Evolutionary conservation across 2,797 vertebrate genomes (phyloP).

Genomic region (Takifugu rubripes): DNA sequence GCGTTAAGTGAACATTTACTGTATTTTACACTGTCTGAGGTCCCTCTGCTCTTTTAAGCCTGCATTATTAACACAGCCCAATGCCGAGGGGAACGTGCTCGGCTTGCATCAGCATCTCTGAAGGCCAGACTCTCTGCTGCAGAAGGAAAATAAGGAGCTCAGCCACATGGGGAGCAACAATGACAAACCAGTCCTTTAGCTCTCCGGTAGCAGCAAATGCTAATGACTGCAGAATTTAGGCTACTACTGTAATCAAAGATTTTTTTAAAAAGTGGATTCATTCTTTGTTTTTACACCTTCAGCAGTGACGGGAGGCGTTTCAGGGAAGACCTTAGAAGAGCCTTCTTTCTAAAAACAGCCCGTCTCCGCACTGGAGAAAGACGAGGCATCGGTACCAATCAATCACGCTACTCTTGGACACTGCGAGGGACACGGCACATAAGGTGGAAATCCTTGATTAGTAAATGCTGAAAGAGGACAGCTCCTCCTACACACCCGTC

Average conservation of each 20-base stretch:
- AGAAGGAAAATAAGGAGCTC: slow-evolving; percentile 28
- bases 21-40: slow-evolving; percentile 11
- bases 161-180: slow-evolving; percentile 12
- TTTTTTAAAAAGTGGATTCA: slow-evolving; percentile 1
- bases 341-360: slow-evolving; percentile 29
- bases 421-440: slow-evolving; percentile 41
- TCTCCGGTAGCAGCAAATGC: slow-evolving; percentile 26
- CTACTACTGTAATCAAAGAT: slow-evolving; percentile 27
- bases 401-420: slow-evolving; percentile 40
- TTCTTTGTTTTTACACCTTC: slow-evolving; percentile 20
- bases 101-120: slow-evolving; percentile 35
- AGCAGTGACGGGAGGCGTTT: slow-evolving; percentile 16
- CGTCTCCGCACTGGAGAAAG: slow-evolving; percentile 28
- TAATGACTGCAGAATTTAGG: slow-evolving; percentile 20
- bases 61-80: slow-evolving; percentile 44
- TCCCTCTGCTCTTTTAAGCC: slow-evolving; percentile 20
- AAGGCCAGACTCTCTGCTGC: slow-evolving; percentile 20
- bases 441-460: slow-evolving; percentile 40
- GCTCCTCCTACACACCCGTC: slow-evolving; percentile 31
- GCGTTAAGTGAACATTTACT: slow-evolving; percentile 19
- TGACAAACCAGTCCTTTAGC: slow-evolving; percentile 18
- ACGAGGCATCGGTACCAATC: slow-evolving; percentile 39
- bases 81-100: slow-evolving; percentile 20
- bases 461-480: slow-evolving; percentile 9
- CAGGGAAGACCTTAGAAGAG: slow-evolving; percentile 12